Evolutionary conservation across 2,888 invertebrate species (phyloP), one percentile per base, ranked within the genome.

Genomic region (Linhomoeus sp.): DNA sequence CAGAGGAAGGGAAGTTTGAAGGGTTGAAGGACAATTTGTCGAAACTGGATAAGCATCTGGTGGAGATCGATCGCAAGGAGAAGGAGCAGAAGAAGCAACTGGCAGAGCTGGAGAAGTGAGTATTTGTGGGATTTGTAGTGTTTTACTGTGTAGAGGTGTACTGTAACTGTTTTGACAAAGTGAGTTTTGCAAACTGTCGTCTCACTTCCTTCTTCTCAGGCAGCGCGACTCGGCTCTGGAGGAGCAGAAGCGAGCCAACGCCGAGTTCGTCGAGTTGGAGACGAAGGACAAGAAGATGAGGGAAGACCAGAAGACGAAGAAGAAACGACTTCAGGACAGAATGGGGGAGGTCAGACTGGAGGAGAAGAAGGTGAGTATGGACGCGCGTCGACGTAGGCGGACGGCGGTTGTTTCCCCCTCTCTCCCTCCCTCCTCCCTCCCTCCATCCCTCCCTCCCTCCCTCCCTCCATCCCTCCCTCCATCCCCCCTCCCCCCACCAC

Each of bases 1-100:
- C 42, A 41, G 14, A 43, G 38, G 9, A 19, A 17, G 9, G 17
- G 20, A 3, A 81, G 63, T 69, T 86, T 1, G 76, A 73, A 41
- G 76, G 77, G 42, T 62, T 79, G 20, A 64, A 71, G 51, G 72
- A 70, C 49, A 64, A 78, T 7, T 87, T 87, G 0, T 77, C 77
- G 33, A 79, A 81, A 61, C 81, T 80, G 64, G 70, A 70, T 49
- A 72, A 74, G 50, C 79, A 80, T 59, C 79, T 82, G 43, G 71
- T 71, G 12, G 66, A 68, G 45, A 52, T 71, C 49, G 54, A 63
- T 47, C 62, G 61, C 37, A 61, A 68, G 39, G 61, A 68, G 52
- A 62, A 58, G 74, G 78, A 58, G 74, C 76, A 64, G 71, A 79
- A 66, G 66, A 66, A 75, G n/a, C 72, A 70, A 5, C 63, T 82